Percentiles rank a stretch among this genome's conserved stretches.
Conservation (phyloP, 2,888 invertebrate genomes). For the Actias luna region DNA sequence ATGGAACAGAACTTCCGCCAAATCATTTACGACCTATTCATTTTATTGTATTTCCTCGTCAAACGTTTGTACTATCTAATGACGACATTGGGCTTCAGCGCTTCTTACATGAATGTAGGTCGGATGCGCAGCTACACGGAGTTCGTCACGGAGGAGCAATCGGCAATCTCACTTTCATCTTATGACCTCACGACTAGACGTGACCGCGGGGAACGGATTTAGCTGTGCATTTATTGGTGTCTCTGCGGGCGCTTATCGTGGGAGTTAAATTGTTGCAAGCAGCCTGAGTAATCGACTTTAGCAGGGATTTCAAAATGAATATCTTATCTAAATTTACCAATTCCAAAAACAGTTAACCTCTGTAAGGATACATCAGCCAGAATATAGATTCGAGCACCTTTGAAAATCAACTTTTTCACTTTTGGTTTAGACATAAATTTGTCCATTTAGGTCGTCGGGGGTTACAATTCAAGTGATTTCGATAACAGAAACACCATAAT, state of each 20-base stretch:
- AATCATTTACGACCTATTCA: too few relatives aligned
- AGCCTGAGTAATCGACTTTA: not conserved
- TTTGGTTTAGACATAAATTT: too few relatives aligned
- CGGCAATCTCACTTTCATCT: constrained; percentile 65
- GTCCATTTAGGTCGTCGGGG: too few relatives aligned
- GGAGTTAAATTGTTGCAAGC: not conserved
- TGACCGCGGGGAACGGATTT: constrained; percentile 3
- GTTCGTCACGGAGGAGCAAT: constrained; percentile 15
- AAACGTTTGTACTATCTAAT: not conserved
- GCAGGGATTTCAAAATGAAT: not conserved
- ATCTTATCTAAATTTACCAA: not conserved
- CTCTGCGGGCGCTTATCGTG: not conserved
- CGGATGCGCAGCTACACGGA: constrained; percentile 28
- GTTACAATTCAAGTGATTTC: too few relatives aligned
- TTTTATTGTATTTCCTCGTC: not conserved
- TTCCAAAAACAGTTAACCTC: not conserved
- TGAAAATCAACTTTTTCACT: too few relatives aligned
- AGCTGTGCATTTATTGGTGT: not conserved
- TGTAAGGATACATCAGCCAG: not conserved
- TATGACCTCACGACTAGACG: constrained; percentile 41
- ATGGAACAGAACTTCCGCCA: too few relatives aligned
- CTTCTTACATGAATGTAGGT: constrained; percentile 27
- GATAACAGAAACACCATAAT: too few relatives aligned
- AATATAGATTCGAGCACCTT: too few relatives aligned
- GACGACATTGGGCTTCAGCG: constrained; percentile 9